Conservation (phyloP, 2,113 vertebrate genomes). For the Fregata magnificens region DNA sequence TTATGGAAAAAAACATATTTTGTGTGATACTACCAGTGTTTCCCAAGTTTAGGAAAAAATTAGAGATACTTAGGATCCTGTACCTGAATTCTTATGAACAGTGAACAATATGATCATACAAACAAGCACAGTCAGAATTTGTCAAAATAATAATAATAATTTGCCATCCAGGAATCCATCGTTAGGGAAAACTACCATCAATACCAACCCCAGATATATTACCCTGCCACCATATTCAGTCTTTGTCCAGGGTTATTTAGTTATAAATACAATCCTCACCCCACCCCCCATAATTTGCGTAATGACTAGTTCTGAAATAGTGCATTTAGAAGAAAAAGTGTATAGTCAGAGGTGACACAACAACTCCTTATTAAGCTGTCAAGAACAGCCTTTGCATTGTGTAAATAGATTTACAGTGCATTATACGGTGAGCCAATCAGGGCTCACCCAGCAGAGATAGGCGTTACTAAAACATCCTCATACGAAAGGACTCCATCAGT, state of each 20-base stretch:
- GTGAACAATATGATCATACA: neutral
- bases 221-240: neutral
- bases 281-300: neutral
- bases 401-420: neutral
- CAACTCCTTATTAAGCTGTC: neutral
- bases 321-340: neutral
- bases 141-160: neutral
- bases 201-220: neutral
- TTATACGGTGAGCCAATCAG: neutral
- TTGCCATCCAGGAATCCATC: neutral
- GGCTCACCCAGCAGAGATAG: neutral
- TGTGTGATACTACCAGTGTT: neutral
- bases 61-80: neutral
- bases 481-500: neutral
- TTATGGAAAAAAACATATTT: neutral
- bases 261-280: neutral
- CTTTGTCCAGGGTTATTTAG: neutral
- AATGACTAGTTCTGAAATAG: neutral
- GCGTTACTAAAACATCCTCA: neutral
- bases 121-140: neutral
- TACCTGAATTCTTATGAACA: neutral
- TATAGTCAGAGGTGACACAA: neutral
- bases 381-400: neutral
- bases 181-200: neutral
- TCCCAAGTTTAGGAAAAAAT: neutral